Conservation (phyloP, 1,140 invertebrate genomes). For the Scylla paramamosain region DNA sequence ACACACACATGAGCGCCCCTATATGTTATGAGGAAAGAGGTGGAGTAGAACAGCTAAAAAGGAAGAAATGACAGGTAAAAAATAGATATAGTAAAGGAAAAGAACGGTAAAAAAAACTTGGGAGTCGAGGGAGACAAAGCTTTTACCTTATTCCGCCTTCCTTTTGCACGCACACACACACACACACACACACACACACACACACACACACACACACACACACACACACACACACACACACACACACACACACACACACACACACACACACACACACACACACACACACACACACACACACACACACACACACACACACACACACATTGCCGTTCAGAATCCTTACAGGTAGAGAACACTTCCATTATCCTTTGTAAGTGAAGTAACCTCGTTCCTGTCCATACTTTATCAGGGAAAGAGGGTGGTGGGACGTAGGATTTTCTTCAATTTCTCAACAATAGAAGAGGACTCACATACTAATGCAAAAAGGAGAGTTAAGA, state of each 20-base stretch:
- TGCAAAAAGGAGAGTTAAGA: not conserved
- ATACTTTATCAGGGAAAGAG: too few species aligned
- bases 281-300: not conserved
- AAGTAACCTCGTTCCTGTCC: too few species aligned
- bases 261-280: not conserved
- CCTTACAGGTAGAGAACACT: too few species aligned
- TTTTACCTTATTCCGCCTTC: too few species aligned
- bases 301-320: not conserved
- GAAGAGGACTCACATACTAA: not conserved
- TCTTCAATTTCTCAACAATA: too few species aligned
- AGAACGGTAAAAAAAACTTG: too few species aligned
- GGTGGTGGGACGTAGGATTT: too few species aligned
- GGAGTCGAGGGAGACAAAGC: too few species aligned
- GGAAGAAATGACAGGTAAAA: not conserved
- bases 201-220: not conserved
- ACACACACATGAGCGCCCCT: not conserved
- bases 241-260: slow-evolving; percentile 12
- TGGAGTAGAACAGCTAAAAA: not conserved
- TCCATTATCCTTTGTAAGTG: too few species aligned
- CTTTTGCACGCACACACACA: too few species aligned
- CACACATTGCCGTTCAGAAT: too few species aligned
- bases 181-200: not conserved
- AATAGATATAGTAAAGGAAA: too few species aligned
- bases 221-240: slow-evolving; percentile 4
- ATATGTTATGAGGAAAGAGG: not conserved